A percentile compares a stretch with the other conserved stretches of the same genome.
Evolutionary conservation across 2,888 invertebrate species (phyloP).

Genomic region (Nephrotoma flavescens): DNA sequence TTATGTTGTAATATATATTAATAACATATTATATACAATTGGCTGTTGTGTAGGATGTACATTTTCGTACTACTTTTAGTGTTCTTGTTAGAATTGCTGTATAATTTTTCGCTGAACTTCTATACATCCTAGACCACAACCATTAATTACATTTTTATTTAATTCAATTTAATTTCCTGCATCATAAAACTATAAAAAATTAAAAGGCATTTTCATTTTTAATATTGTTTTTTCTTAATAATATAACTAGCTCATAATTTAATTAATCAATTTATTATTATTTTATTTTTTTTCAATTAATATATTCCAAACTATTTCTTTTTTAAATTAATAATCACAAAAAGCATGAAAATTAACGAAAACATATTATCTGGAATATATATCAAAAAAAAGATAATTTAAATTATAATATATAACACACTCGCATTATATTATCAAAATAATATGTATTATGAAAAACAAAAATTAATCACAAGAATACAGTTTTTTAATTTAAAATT

Average conservation of each 20-base stretch:
- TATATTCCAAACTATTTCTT: neutral
- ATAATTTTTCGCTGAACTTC: neutral
- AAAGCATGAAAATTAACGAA: neutral
- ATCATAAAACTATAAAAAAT: neutral
- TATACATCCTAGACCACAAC: neutral
- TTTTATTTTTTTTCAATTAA: neutral
- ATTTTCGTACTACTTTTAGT: neutral
- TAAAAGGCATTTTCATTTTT: neutral
- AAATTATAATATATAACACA: neutral
- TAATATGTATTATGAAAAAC: neutral
- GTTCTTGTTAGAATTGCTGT: neutral
- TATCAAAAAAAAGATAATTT: neutral
- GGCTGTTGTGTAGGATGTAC: neutral
- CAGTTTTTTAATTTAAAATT: neutral
- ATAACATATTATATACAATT: neutral
- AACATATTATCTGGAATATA: neutral
- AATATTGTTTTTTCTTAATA: neutral
- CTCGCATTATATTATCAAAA: neutral
- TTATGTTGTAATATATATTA: neutral
- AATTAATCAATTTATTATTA: neutral
- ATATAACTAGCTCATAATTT: neutral
- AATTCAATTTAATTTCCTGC: neutral
- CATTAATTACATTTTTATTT: neutral
- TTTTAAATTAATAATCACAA: neutral
- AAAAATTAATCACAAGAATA: neutral